phyloP scores from a whole-genome alignment of 2,113 vertebrate genomes.

The Tamias sibiricus region DNA sequence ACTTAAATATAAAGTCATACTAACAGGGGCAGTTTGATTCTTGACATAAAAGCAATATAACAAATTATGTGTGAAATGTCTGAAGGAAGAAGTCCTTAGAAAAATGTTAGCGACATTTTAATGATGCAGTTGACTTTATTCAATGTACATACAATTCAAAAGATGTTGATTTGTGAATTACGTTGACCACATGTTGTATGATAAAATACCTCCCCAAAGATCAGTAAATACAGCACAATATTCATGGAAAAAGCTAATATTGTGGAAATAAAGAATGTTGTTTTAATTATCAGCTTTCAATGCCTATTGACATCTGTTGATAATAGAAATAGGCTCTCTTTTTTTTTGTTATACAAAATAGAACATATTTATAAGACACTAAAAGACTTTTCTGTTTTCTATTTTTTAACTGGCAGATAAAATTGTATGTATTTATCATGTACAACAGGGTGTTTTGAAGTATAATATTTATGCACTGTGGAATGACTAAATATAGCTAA shows the following conservation, averaged over 20 bases:
- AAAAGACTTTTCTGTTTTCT: background rate
- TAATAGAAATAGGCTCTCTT: background rate
- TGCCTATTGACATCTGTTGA: background rate
- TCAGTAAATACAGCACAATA: background rate
- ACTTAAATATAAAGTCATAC: background rate
- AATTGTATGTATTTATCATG: background rate
- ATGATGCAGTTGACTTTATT: too few species aligned
- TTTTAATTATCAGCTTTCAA: background rate
- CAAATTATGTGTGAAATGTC: background rate
- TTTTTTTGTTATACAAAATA: background rate
- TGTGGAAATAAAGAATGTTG: background rate
- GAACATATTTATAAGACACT: background rate
- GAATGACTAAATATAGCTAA: too few species aligned
- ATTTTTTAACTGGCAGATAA: background rate
- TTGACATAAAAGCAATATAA: background rate
- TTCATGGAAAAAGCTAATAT: background rate
- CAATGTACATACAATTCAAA: too few species aligned
- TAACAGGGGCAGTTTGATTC: background rate
- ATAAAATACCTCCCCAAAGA: too few species aligned
- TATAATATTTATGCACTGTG: too few species aligned
- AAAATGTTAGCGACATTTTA: too few species aligned
- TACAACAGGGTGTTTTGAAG: too few species aligned
- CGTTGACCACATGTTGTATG: too few species aligned
- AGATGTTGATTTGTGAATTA: too few species aligned
- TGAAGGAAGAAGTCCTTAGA: background rate